Percentiles rank a stretch among this genome's conserved stretches.
Conservation (phyloP, 2,797 vertebrate species). For the Catostomus latipinnis region DNA sequence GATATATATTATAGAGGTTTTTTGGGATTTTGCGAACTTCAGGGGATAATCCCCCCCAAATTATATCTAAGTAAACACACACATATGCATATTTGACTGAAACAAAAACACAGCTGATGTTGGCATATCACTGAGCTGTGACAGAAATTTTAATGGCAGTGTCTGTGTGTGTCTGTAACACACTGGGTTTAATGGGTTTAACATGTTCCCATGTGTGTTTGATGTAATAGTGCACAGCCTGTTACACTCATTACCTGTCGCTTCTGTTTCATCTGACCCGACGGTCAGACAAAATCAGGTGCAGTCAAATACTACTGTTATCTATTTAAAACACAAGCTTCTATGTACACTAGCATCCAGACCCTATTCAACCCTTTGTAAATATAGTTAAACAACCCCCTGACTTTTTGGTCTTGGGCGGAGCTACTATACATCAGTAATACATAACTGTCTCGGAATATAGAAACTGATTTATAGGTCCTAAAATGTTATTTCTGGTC, state of each 20-base stretch:
- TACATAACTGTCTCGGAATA: neutral
- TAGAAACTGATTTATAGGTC: no score
- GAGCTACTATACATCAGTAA: neutral
- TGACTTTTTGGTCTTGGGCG: neutral
- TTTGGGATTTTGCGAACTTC: neutral
- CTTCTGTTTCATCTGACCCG: slow-evolving; percentile 38
- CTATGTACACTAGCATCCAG: slow-evolving; percentile 63
- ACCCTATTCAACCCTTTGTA: slow-evolving; percentile 3
- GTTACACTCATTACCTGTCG: slow-evolving; percentile 2
- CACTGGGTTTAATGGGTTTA: no score
- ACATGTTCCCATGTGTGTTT: slow-evolving; percentile 9
- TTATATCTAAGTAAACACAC: slow-evolving; percentile 29
- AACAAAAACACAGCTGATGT: slow-evolving; percentile 1
- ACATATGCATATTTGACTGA: neutral
- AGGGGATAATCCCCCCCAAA: neutral
- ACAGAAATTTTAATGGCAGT: neutral
- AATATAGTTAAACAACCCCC: neutral
- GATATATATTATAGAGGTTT: neutral
- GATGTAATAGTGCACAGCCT: neutral
- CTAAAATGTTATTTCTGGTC: no score
- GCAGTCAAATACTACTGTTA: slow-evolving; percentile 72
- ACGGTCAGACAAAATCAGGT: slow-evolving; percentile 69
- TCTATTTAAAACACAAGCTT: slow-evolving; percentile 71
- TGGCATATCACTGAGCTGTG: neutral
- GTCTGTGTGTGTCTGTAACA: neutral